Base-by-base conservation (phyloP, 2,888 invertebrate genomes). In the Leptopilina myrica region DNA sequence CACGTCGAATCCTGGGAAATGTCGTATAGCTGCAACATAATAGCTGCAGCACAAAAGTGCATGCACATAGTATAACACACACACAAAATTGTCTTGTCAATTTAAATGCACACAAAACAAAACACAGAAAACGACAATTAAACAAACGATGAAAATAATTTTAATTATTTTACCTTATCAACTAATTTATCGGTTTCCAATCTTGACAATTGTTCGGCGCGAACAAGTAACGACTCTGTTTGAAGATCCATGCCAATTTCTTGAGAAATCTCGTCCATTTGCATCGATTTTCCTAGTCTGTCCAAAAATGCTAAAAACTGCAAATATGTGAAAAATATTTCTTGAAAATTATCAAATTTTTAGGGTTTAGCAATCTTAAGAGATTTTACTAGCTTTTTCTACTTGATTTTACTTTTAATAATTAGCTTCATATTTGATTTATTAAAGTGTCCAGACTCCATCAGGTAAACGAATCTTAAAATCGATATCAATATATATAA, bases 281-380 rank as follows among this genome's bases (percentile, higher is more conserved):
- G 96, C 91, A 98, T 94, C 62, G 96, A 95, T 87, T 96, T 94
- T 83, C 96, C 96, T 82, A 98, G 92, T 79, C 96, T 94, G 89
- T 97, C 97, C 90, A 98, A 93, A 92, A 97, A 97, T 87, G 95
- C 95, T 90, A 96, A 94, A 87, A 97, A 95, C 96, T 96, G 92
- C 86, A 93, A 93, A 33, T 12, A 73, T 53, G 8, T 12, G 3
- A 33, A 33, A 33, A 33, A 33, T 33, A 33, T 33, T 33, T 33
- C 33, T 33, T 33, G 5, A 33, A 33, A 2, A 33, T 3, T 33
- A 33, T 33, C 33, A 33, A 33, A 33, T 33, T 33, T 33, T 33
- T 33, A 33, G 5, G 33, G 33, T 33, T 33, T 33, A 33, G 33
- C 33, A 33, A 33, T 33, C 3, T 33, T 33, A 2, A 33, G 33